Percentiles rank a stretch among this genome's conserved stretches.
Conservation (phyloP, 2,113 vertebrate species). For the Pachycephala philippinensis region DNA sequence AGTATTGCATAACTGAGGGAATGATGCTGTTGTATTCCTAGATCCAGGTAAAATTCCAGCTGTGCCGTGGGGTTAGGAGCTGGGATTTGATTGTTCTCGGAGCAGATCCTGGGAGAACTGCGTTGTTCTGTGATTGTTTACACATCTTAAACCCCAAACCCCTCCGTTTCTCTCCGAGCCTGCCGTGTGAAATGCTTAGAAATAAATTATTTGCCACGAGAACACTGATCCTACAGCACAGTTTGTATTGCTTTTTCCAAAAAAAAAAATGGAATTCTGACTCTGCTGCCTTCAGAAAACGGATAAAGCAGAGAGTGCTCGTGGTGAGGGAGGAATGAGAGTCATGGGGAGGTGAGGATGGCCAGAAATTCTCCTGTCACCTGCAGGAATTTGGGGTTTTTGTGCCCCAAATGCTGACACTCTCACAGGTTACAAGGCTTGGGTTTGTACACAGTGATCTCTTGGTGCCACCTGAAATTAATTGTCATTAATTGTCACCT, state of each 20-base stretch:
- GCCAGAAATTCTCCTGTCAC: not conserved
- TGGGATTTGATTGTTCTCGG: not conserved
- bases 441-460: not conserved
- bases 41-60: not conserved
- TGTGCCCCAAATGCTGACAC: not conserved
- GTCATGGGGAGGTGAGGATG: not conserved
- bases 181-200: not conserved
- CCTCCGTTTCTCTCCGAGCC: not conserved
- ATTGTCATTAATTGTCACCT: not conserved
- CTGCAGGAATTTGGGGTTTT: not conserved
- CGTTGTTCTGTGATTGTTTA: not conserved
- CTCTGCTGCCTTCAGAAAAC: not conserved
- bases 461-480: not conserved
- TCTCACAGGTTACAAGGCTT: not conserved
- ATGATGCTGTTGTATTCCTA: not conserved
- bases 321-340: not conserved
- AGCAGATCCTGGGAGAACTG: not conserved
- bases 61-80: not conserved
- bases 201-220: not conserved
- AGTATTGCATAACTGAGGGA: not conserved
- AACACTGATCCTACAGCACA: not conserved
- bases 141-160: not conserved
- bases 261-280: not conserved
- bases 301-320: not conserved
- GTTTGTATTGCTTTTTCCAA: slow-evolving; percentile 2